phyloP scores from a whole-genome alignment of 1,140 invertebrate genomes.

The Brachionus rotundiformis region DNA sequence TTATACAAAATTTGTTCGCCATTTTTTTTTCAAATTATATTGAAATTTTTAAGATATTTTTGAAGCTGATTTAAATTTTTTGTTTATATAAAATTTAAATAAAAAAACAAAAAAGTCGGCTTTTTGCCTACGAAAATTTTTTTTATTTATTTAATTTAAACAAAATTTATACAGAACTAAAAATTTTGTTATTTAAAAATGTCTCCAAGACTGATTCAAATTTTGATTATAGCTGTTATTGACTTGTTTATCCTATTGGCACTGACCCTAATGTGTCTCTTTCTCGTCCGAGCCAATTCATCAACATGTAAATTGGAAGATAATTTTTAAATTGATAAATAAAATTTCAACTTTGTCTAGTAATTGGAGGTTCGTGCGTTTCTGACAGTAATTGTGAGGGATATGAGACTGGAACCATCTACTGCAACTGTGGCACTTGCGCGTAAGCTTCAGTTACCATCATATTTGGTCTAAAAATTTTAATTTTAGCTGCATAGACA shows the following conservation, averaged over 20 bases:
- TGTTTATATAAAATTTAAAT: slow-evolving; percentile 29
- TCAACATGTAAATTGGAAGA: not conserved
- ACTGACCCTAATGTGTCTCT: not conserved
- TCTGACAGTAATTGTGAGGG: slow-evolving; percentile 20
- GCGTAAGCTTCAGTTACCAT: not conserved
- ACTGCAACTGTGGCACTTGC: slow-evolving; percentile 27
- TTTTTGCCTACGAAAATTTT: not conserved
- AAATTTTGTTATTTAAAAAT: not conserved
- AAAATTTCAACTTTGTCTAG: too few species aligned
- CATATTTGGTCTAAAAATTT: not conserved
- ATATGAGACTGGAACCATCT: slow-evolving; percentile 1
- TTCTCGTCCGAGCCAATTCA: not conserved
- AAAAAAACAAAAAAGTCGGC: slow-evolving; percentile 1
- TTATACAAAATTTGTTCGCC: slow-evolving; percentile 44
- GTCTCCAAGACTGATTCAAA: slow-evolving; percentile 32
- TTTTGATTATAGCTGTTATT: not conserved
- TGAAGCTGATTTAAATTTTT: slow-evolving; percentile 16
- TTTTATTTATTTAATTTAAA: not conserved
- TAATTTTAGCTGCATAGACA: not conserved
- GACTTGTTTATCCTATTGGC: not conserved
- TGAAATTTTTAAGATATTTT: not conserved
- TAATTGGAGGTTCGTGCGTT: not conserved
- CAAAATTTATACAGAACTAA: not conserved
- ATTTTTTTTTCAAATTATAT: slow-evolving; percentile 16
- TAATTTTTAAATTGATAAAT: not conserved